Percentiles rank a stretch among this genome's conserved stretches.
Conservation (phyloP, 1,140 invertebrate species). For the Drosophila melanica region DNA sequence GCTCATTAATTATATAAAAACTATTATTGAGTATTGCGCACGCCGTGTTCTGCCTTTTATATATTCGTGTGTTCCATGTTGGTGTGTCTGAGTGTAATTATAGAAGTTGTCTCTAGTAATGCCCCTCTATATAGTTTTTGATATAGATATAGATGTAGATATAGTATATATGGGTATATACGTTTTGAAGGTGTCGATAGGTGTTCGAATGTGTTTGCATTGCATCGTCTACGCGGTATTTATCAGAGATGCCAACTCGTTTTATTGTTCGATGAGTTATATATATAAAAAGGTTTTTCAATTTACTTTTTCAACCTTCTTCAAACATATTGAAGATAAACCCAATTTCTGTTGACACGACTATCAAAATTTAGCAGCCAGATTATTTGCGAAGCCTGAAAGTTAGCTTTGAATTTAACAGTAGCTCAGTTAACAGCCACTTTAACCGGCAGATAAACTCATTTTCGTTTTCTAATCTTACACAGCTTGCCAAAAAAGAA, state of each 20-base stretch:
- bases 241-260: constrained; percentile 6
- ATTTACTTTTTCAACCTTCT: no score
- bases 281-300: no score
- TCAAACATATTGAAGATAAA: no score
- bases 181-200: constrained; percentile 18
- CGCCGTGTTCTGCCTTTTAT: background rate
- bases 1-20: constrained; percentile 1
- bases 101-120: constrained; percentile 16
- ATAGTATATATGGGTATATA: constrained; percentile 11
- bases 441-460: no score
- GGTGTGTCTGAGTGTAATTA: background rate
- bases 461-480: no score
- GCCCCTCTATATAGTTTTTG: constrained; percentile 37
- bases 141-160: background rate
- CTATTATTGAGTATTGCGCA: constrained; percentile 33
- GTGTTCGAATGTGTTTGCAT: constrained; percentile 1
- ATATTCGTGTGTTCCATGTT: background rate
- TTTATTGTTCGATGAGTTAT: background rate
- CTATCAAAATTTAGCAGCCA: no score
- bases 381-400: no score
- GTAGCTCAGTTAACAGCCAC: no score
- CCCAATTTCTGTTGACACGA: no score
- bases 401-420: no score
- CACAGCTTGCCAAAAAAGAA: no score
- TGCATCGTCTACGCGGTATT: constrained; percentile 15